Conservation (phyloP, 2,797 vertebrate species). For the Propithecus perrieri region DNA sequence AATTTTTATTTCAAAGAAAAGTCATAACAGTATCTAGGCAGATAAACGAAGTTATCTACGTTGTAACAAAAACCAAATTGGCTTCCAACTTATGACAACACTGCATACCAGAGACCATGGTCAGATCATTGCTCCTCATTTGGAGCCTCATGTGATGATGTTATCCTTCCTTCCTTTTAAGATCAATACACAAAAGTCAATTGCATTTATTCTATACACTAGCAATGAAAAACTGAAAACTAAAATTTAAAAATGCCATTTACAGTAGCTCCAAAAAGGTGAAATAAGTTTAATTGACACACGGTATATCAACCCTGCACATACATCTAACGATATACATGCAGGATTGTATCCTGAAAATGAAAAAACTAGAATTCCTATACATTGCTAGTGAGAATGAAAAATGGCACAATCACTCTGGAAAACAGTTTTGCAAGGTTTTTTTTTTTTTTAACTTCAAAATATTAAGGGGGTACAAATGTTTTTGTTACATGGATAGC, state of each 20-base stretch:
- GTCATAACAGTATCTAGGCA: background rate
- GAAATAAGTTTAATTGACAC: background rate
- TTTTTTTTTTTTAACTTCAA: background rate
- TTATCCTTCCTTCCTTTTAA: too few species aligned
- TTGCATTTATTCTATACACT: background rate
- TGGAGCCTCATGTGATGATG: background rate
- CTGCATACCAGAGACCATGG: background rate
- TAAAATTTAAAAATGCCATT: background rate
- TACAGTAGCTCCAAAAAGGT: background rate
- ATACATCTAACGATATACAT: background rate
- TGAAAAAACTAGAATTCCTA: background rate
- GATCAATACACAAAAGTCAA: background rate
- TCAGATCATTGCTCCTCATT: background rate
- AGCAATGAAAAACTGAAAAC: background rate
- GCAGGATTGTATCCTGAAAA: background rate
- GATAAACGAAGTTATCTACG: background rate
- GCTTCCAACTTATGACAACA: background rate
- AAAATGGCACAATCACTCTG: background rate
- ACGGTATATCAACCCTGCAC: background rate
- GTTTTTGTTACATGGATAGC: background rate
- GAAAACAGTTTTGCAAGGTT: background rate
- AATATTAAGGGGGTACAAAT: background rate
- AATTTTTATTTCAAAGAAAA: constrained; percentile 27
- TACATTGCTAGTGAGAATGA: background rate
- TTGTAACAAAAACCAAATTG: background rate